phyloP scores from a whole-genome alignment of 1,140 invertebrate genomes.

The Bilobella aurantiaca region DNA sequence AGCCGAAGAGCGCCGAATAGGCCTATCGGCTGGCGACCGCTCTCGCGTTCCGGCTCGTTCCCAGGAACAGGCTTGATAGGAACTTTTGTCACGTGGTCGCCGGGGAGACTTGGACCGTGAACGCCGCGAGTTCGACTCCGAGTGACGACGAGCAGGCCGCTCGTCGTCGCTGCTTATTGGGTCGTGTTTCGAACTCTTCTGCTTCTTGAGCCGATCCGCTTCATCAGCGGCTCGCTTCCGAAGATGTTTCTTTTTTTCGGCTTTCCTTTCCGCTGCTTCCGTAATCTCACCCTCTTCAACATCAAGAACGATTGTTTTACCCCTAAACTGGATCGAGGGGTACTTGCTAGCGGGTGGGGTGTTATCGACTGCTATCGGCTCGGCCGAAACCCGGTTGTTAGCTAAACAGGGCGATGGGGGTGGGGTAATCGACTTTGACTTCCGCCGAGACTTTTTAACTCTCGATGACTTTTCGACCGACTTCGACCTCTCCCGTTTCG shows the following conservation, averaged over 20 bases:
- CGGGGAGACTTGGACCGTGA: neutral
- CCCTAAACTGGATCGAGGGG: neutral
- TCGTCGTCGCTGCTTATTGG: neutral
- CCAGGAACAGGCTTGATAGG: neutral
- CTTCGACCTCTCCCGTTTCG: slow-evolving; percentile 3
- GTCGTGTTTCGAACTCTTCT: neutral
- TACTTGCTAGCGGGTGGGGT: neutral
- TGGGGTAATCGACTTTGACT: neutral
- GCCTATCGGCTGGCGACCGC: neutral
- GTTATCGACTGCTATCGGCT: neutral
- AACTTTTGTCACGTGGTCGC: neutral
- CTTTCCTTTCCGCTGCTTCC: slow-evolving; percentile 36
- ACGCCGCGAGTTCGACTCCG: neutral
- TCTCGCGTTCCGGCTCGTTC: neutral
- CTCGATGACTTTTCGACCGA: neutral
- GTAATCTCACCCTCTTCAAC: slow-evolving; percentile 33
- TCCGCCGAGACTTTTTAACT: neutral
- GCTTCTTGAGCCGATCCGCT: neutral
- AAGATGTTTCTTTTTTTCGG: slow-evolving; percentile 28
- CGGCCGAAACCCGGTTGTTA: neutral
- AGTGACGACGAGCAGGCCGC: neutral
- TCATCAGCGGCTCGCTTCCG: slow-evolving; percentile 3
- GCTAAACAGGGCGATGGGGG: neutral
- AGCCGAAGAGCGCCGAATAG: neutral
- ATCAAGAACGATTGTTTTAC: slow-evolving; percentile 34